Percentiles rank a stretch among this genome's conserved stretches.
Conservation (phyloP, 2,888 invertebrate genomes). For the Drosophila testacea region DNA sequence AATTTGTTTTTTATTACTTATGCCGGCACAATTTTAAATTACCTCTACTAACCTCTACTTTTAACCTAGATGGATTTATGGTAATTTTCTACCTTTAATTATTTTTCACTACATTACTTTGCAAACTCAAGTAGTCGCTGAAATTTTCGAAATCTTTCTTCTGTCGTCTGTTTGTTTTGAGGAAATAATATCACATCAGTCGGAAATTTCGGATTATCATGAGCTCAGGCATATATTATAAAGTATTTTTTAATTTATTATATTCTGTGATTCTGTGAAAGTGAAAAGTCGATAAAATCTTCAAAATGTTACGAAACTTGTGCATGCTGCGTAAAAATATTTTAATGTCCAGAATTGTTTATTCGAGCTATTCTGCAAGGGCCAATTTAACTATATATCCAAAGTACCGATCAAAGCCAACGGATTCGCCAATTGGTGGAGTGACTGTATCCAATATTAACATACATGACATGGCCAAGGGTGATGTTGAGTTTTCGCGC, state of each 20-base stretch:
- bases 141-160: background rate
- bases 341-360: slow-evolving; percentile 18
- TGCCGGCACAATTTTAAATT: no score
- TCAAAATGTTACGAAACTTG: slow-evolving; percentile 58
- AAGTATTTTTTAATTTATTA: slow-evolving; percentile 23
- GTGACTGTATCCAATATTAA: slow-evolving; percentile 55
- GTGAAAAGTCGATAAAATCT: slow-evolving; percentile 2
- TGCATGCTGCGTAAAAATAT: slow-evolving; percentile 46
- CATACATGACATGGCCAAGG: slow-evolving; percentile 52
- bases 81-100: background rate
- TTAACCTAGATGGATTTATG: background rate
- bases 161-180: background rate
- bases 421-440: background rate
- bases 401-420: background rate
- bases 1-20: background rate
- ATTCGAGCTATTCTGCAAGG: slow-evolving; percentile 19
- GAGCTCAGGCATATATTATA: slow-evolving; percentile 23
- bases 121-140: slow-evolving; percentile 34
- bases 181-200: slow-evolving; percentile 12
- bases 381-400: slow-evolving; percentile 21
- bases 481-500: slow-evolving; percentile 56
- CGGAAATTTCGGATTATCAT: slow-evolving; percentile 38
- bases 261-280: background rate
- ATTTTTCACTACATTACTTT: background rate
- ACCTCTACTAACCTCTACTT: no score